Evolutionary conservation across 2,113 vertebrate genomes (phyloP).

Genomic region (Circaetus cinerascens): DNA sequence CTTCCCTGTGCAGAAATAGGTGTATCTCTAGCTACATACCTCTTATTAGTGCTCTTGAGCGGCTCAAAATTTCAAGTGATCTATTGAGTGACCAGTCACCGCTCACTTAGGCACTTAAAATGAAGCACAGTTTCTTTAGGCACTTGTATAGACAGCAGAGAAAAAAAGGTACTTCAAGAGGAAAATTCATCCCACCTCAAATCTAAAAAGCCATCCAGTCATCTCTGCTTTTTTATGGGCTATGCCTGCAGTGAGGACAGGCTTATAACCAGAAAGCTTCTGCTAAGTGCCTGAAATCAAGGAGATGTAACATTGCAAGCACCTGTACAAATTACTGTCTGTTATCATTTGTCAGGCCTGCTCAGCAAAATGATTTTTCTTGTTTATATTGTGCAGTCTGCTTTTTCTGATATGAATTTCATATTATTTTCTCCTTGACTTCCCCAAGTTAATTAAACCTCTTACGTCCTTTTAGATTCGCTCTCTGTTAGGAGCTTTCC

Average conservation of each 20-base stretch:
- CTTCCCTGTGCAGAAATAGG: background rate
- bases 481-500: background rate
- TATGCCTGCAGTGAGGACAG: slow-evolving; percentile 17
- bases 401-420: background rate
- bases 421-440: slow-evolving; percentile 1
- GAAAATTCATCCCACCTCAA: background rate
- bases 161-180: background rate
- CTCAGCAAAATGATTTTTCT: background rate
- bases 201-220: background rate
- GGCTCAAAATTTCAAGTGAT: background rate
- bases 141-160: background rate
- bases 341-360: slow-evolving; percentile 10
- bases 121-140: background rate
- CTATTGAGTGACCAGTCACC: background rate
- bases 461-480: background rate
- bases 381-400: background rate
- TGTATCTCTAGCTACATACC: background rate
- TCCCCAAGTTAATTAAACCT: background rate
- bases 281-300: slow-evolving; percentile 34
- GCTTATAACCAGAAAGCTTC: background rate
- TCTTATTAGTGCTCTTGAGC: background rate
- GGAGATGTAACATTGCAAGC: background rate
- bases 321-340: background rate
- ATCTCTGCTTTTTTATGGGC: background rate
- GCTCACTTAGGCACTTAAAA: background rate